Evolutionary conservation across 2,888 invertebrate species (phyloP).

Genomic region (Reticulitermes lucifugus): DNA sequence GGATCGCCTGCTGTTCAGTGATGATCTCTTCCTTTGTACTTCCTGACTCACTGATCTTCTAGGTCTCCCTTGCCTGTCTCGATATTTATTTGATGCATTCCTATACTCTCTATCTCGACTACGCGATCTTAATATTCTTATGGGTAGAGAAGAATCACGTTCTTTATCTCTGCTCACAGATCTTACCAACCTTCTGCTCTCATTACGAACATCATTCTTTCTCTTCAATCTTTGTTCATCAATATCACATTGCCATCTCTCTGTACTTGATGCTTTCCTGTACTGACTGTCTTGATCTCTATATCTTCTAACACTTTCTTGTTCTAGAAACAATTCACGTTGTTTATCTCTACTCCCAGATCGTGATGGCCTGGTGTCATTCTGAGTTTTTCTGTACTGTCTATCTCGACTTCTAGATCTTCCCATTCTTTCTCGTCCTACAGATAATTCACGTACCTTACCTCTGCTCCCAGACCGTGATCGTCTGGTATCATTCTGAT

Average conservation of each 20-base stretch:
- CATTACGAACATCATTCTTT: too few relatives aligned
- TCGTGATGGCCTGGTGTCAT: background rate
- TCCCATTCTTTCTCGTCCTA: background rate
- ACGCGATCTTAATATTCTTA: too few relatives aligned
- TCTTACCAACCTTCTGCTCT: too few relatives aligned
- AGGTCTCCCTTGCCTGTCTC: too few relatives aligned
- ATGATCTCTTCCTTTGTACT: too few relatives aligned
- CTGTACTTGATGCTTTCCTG: background rate
- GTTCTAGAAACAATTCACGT: background rate
- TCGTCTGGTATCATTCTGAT: too few relatives aligned
- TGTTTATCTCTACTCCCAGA: background rate
- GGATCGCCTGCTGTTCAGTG: background rate
- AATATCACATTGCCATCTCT: background rate
- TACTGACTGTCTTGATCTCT: background rate
- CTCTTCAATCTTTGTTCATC: too few relatives aligned
- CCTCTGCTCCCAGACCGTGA: background rate
- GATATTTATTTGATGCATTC: too few relatives aligned
- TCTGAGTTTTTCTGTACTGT: background rate
- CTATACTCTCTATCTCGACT: too few relatives aligned
- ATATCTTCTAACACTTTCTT: background rate
- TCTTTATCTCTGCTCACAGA: too few relatives aligned
- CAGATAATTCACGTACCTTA: background rate
- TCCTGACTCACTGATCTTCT: too few relatives aligned
- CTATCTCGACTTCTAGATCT: background rate
- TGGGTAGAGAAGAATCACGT: too few relatives aligned